Evolutionary conservation across 2,888 invertebrate species (phyloP).

Genomic region (Thymelicus lineola): DNA sequence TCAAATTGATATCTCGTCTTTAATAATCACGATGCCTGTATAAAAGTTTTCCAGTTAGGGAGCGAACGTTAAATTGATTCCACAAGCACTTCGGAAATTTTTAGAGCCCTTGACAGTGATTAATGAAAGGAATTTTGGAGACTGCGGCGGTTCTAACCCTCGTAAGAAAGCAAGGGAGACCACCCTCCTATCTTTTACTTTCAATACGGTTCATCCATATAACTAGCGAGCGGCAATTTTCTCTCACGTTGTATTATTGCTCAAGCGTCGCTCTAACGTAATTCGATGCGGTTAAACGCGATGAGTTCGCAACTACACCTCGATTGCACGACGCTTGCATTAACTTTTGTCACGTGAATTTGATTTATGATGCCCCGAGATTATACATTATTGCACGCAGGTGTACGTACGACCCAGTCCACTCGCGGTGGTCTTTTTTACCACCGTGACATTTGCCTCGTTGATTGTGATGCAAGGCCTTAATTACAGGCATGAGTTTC

Average conservation of each 20-base stretch:
- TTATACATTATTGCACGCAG: conserved; percentile 47
- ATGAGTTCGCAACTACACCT: conserved; percentile 65
- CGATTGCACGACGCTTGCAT: conserved; percentile 68
- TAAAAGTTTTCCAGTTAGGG: conserved; percentile 71
- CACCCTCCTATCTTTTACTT: conserved; percentile 51
- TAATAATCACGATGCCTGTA: conserved; percentile 69
- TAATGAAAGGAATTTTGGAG: conserved; percentile 80
- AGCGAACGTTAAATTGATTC: conserved; percentile 79
- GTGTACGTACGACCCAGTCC: conserved; percentile 33
- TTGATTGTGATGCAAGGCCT: conserved; percentile 30
- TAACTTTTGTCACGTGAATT: conserved; percentile 61
- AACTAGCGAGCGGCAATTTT: conserved; percentile 60
- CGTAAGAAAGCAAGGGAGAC: conserved; percentile 63
- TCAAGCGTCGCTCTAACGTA: conserved; percentile 61
- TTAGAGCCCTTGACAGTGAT: conserved; percentile 82
- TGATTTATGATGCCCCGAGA: conserved; percentile 63
- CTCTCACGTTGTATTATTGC: conserved; percentile 60
- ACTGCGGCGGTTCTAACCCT: conserved; percentile 62
- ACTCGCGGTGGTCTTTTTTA: conserved; percentile 34
- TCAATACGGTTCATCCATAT: conserved; percentile 51
- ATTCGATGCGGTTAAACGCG: conserved; percentile 72
- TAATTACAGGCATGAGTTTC: conserved; percentile 31
- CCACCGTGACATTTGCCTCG: conserved; percentile 24
- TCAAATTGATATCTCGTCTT: conserved; percentile 75
- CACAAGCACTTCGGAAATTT: conserved; percentile 76